These are phyloP conservation scores for Heterodera filipjevi DNA, from an alignment of 2,888 invertebrate genomes.

Conservation along the genomic window DNA sequence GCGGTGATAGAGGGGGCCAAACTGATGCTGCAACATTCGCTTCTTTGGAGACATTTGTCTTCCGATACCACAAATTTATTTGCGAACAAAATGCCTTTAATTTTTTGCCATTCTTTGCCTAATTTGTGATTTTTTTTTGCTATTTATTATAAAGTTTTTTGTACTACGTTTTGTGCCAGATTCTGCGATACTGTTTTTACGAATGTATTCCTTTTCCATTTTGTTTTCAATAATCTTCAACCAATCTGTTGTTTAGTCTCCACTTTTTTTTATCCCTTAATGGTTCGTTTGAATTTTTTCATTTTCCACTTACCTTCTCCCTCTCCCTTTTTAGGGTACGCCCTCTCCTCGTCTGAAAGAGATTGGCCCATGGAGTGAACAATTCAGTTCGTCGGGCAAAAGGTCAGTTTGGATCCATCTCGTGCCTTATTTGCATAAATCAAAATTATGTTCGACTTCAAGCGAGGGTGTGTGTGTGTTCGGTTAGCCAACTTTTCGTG, in stretches of 20 bases:
- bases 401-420: too few species aligned
- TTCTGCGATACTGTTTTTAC: too few species aligned
- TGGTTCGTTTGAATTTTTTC: not conserved
- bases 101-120: not conserved
- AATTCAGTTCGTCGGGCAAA: conserved; percentile 95
- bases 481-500: too few species aligned
- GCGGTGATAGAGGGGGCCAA: conserved; percentile 23
- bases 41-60: not conserved
- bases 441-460: too few species aligned
- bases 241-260: too few species aligned
- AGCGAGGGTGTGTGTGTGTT: too few species aligned
- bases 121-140: not conserved
- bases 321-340: not conserved
- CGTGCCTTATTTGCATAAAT: too few species aligned
- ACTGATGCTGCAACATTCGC: conserved; percentile 9
- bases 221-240: not conserved
- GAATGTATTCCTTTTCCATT: not conserved
- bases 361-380: conserved; percentile 71
- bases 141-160: not conserved
- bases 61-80: not conserved
- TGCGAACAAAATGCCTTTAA: not conserved
- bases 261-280: not conserved
- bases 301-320: not conserved
- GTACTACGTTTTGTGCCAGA: too few species aligned
- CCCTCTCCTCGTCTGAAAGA: conserved; percentile 30